Evolutionary conservation across 1,140 invertebrate genomes (phyloP), one percentile per base, ranked within the genome.

Genomic region (Lycorma delicatula): DNA sequence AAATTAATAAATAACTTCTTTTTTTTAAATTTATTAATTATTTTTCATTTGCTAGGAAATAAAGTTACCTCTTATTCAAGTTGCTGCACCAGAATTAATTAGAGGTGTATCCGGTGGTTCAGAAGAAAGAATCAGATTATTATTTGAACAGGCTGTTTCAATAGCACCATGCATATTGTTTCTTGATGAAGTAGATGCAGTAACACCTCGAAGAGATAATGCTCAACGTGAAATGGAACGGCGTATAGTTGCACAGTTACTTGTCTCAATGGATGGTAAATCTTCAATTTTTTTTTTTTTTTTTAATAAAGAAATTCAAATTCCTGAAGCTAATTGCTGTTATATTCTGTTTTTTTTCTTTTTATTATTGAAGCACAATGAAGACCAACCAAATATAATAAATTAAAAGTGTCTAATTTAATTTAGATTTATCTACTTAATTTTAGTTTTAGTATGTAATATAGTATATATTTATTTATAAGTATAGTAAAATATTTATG

Each of bases 21-120:
- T 58, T 13, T 44, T 56, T 51, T 59, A 36, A 56, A 28, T 54
- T 60, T 58, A 28, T 64, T 63, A 13, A n/a, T n/a, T n/a, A n/a
- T n/a, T n/a, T n/a, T n/a, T n/a, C n/a, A n/a, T n/a, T n/a, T n/a
- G n/a, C n/a, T 34, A 82, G 79, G 81, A 85, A 75, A 63, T 85
- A 38, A 68, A 75, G 56, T 67, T 97, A 50, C 88, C 91, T 0
- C 71, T 97, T 22, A 69, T 98, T 11, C 87, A 90, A 73, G 82
- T 97, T 4, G 82, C 89, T 41, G 90, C 90, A 0, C 91, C 95
- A 2, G 93, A 98, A 73, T 70, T 98, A 38, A 83, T 98, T 25
- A 88, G 86, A n/a, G 94, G 95, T 13, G 81, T 97, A 61, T 96
- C 93, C 2, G 95, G 95, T 0, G 94, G 98, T 70, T 96, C 91